phyloP scores from a whole-genome alignment of 2,113 vertebrate genomes.

The Dendropsophus ebraccatus region DNA sequence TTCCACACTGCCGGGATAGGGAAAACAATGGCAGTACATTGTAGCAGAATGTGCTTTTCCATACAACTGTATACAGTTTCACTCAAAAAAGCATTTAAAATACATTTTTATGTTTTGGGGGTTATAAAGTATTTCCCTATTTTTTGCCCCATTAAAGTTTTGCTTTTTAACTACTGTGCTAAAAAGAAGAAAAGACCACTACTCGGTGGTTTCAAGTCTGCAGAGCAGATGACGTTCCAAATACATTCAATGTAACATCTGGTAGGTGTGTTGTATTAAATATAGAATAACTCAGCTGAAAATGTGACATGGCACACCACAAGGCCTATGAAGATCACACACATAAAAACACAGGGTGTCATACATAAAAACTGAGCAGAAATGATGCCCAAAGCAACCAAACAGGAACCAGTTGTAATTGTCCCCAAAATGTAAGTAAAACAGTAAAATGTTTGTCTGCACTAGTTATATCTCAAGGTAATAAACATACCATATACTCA shows the following conservation, averaged over 20 bases:
- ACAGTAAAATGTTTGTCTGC: not conserved
- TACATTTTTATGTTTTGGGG: not conserved
- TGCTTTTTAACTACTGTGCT: not conserved
- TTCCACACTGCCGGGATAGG: not conserved
- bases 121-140: not conserved
- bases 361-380: not conserved
- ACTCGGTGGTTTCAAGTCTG: not conserved
- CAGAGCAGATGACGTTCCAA: not conserved
- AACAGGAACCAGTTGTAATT: not conserved
- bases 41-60: not conserved
- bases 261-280: not conserved
- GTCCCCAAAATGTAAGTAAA: not conserved
- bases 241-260: not conserved
- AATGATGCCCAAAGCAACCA: not conserved
- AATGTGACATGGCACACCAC: not conserved
- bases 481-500: not conserved
- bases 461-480: not conserved
- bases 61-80: not conserved
- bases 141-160: not conserved
- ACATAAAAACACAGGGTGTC: not conserved
- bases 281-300: not conserved
- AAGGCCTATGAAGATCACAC: not conserved
- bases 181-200: not conserved
- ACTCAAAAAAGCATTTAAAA: not conserved
- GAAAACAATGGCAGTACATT: constrained; percentile 7